phyloP scores from a whole-genome alignment of 2,888 invertebrate genomes.

The Caenorhabditis sp. region DNA sequence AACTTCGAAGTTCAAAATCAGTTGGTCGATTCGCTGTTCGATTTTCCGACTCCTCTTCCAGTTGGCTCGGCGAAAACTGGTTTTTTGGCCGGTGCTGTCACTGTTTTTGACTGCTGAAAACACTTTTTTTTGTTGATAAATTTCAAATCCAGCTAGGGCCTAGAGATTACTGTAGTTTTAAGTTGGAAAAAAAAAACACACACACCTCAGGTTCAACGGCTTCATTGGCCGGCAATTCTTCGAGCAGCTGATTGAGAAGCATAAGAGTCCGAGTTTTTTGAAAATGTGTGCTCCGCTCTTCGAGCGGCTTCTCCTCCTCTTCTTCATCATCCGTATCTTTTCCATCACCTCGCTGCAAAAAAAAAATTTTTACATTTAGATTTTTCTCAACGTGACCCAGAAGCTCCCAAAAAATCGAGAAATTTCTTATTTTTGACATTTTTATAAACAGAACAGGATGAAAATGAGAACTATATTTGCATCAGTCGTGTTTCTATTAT shows the following conservation, averaged over 20 bases:
- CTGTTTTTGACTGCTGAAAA: not conserved
- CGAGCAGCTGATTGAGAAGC: constrained; percentile 42
- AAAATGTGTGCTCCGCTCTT: constrained; percentile 54
- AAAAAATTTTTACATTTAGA: no score
- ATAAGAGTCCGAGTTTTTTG: constrained; percentile 52
- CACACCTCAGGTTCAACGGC: constrained; percentile 12
- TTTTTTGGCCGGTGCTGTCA: not conserved
- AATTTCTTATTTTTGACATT: not conserved
- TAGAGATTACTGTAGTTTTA: no score
- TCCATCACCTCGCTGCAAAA: constrained; percentile 8
- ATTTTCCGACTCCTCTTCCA: constrained; percentile 1
- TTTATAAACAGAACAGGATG: not conserved
- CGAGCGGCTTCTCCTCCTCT: constrained; percentile 48
- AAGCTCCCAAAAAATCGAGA: no score
- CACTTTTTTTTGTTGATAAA: no score
- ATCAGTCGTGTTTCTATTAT: no score
- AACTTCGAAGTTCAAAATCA: constrained; percentile 1
- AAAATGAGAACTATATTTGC: not conserved
- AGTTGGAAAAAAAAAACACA: no score
- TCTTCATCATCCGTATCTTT: constrained; percentile 15
- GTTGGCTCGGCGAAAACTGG: constrained; percentile 10
- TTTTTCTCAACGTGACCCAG: constrained; percentile 13
- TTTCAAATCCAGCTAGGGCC: no score
- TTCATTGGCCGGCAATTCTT: constrained; percentile 31
- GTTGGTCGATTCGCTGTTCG: not conserved